Evolutionary conservation across 2,113 vertebrate species (phyloP), one percentile per base, ranked within the genome.

Genomic region (Malurus alboscapulatus): DNA sequence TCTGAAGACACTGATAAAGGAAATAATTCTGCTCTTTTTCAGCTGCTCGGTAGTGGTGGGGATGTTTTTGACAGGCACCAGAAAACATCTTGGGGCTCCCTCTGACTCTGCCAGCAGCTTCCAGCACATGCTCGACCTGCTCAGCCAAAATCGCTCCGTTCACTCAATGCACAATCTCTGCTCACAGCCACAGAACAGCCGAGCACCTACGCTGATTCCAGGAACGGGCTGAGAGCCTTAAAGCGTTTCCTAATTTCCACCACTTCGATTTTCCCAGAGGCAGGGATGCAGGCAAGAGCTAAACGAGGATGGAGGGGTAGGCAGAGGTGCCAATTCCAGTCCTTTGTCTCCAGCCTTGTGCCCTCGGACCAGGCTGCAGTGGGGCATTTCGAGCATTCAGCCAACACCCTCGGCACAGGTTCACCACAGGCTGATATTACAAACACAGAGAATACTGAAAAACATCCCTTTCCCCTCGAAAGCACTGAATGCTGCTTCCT

Each of bases 321-420:
- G 27, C 26, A 58, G 71, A 63, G 72, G 7, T 50, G 67, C 53
- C 84, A n/a, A 5, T 3, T 22, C 59, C 90, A 40, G 32, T 2
- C 51, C 36, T 27, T 16, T 44, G 72, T 73, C 25, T 8, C 48
- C 69, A 20, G 8, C 10, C 26, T 18, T 4, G 1, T 32, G 50
- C 58, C 12, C 87, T 51, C 0, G 0, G 27, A 75, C 74, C 40
- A 45, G 59, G 55, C 65, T 42, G 80, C 29, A 17, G 55, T 6
- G 38, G 51, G 65, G 12, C 44, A 59, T 1, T 63, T 36, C 76
- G 55, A 65, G 71, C 45, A 25, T 15, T 45, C 75, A 72, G 24
- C n/a, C 54, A 48, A 2, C 42, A 34, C 47, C 53, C 51, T 45
- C 5, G 0, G 40, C 27, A 36, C 30, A 80, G 1, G 5, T 3